Conservation (phyloP, 2,797 vertebrate species). For the Poeciliopsis infans region DNA sequence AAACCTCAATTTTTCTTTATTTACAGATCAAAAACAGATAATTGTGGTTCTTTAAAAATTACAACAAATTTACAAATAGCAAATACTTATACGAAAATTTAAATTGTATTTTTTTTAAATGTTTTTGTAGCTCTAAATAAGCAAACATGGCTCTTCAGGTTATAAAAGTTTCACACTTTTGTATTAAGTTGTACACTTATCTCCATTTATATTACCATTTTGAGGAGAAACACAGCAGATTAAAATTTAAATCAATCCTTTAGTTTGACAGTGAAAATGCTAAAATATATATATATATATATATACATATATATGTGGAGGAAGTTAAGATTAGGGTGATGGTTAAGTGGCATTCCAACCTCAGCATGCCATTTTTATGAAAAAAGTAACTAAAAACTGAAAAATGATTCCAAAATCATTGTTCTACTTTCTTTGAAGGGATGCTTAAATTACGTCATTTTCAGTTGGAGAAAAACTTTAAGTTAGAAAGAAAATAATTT, state of each 20-base stretch:
- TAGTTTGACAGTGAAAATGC: not conserved
- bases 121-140: not conserved
- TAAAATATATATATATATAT: not conserved
- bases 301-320: not conserved
- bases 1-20: not conserved
- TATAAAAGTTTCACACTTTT: not conserved
- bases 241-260: not conserved
- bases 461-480: not conserved
- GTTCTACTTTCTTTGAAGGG: not conserved
- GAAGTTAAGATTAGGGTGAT: not conserved
- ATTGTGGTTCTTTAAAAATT: not conserved
- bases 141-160: not conserved
- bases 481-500: not conserved
- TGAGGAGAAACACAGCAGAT: not conserved
- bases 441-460: not conserved
- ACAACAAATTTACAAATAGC: not conserved
- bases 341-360: not conserved
- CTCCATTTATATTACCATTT: not conserved
- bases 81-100: not conserved
- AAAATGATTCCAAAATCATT: not conserved
- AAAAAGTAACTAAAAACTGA: not conserved
- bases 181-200: not conserved
- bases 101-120: not conserved
- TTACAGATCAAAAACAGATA: not conserved
- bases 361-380: not conserved